phyloP scores from a whole-genome alignment of 92 coral and sea anemone genomes.

The Siderastrea radians region DNA sequence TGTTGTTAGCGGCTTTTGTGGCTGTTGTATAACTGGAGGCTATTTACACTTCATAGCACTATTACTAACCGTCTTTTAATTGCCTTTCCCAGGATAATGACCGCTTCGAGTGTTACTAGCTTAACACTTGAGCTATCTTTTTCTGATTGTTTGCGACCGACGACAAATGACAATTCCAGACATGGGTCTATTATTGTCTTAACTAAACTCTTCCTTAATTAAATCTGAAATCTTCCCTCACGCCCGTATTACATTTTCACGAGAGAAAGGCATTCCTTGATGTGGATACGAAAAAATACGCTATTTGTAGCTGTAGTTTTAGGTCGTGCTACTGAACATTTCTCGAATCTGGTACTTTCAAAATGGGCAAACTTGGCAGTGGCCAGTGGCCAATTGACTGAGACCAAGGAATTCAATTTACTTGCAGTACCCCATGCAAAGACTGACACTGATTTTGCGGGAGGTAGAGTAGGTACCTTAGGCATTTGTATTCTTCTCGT shows the following conservation, averaged over 20 bases:
- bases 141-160: conserved; percentile 16
- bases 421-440: conserved; percentile 81
- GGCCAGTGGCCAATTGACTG: background rate
- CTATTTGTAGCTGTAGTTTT: background rate
- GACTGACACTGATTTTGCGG: conserved; percentile 67
- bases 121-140: conserved; percentile 4
- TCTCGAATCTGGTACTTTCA: background rate
- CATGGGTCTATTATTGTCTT: conserved; percentile 15
- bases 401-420: conserved; percentile 42
- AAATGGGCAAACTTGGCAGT: background rate
- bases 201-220: conserved; percentile 8
- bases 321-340: background rate
- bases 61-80: conserved; percentile 38
- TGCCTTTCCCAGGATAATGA: background rate
- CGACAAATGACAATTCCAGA: conserved; percentile 28
- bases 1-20: conserved; percentile 64
- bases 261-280: background rate
- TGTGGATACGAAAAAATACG: background rate
- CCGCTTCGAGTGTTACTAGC: conserved; percentile 2
- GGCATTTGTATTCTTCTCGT: conserved; percentile 17
- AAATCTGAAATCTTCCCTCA: background rate
- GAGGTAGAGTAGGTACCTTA: conserved; percentile 44
- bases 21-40: conserved; percentile 46
- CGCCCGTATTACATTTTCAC: background rate
- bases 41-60: conserved; percentile 34